phyloP scores from a whole-genome alignment of 1,140 invertebrate genomes.

The Aphaenogaster floridana region DNA sequence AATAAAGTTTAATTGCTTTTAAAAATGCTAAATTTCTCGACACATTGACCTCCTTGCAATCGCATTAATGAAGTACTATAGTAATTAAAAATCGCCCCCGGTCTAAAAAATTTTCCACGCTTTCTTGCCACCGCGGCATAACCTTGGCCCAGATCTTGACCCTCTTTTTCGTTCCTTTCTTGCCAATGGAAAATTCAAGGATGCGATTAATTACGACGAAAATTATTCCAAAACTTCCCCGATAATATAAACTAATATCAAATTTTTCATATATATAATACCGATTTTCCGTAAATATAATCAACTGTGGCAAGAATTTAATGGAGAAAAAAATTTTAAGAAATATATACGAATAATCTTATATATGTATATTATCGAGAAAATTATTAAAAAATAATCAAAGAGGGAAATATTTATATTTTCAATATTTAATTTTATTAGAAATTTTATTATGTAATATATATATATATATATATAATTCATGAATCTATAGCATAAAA shows the following conservation, averaged over 20 bases:
- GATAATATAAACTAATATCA: conserved; percentile 19
- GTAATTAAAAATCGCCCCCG: conserved; percentile 25
- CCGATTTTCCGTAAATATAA: neutral
- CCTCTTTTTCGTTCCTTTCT: conserved; percentile 64
- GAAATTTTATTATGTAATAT: neutral
- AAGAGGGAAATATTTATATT: neutral
- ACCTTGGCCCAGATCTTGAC: conserved; percentile 78
- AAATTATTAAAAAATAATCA: neutral
- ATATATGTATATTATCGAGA: neutral
- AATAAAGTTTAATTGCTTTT: neutral
- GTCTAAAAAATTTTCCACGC: conserved; percentile 18
- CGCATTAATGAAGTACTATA: neutral
- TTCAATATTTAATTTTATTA: neutral
- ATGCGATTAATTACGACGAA: neutral
- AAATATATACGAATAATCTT: neutral
- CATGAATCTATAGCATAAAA: neutral
- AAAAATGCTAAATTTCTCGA: neutral
- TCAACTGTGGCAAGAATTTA: neutral
- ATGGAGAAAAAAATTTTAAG: neutral
- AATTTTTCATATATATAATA: neutral
- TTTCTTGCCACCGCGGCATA: conserved; percentile 42
- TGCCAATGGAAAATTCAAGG: conserved; percentile 2
- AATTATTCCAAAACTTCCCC: neutral
- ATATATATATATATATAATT: neutral
- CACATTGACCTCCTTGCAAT: neutral